Evolutionary conservation across 92 coral and sea anemone species (phyloP), one percentile per base, ranked within the genome.

Genomic region (Porites lobata): DNA sequence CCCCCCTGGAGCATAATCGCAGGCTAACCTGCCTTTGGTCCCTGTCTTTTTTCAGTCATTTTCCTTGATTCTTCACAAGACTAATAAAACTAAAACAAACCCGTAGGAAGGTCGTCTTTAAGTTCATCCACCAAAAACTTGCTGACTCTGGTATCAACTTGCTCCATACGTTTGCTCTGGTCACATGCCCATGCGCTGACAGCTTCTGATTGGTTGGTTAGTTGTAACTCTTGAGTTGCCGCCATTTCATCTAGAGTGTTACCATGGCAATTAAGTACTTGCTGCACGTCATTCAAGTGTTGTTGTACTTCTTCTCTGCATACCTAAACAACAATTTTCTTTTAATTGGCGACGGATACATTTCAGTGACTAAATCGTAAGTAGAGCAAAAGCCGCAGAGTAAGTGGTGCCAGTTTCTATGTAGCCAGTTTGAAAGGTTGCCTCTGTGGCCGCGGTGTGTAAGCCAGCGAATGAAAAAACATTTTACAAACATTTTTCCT

Each of bases 41-140:
- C 47, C 47, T 38, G 47, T 4, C 47, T 3, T 38, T 38, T 38
- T 38, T 38, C 7, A 38, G 5, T 38, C 47, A 38, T 38, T 38
- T 38, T 38, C 47, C 47, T 38, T 38, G 47, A 38, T 38, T 38
- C 47, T 29, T 29, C 32, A 29, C 2, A 29, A 29, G 4, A 3
- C 32, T 29, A 29, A 29, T 38, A 38, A 38, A 13, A 71, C 15
- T 19, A n/a, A 83, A 11, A 61, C 92, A 84, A 85, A 96, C 99
- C 99, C 73, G 99, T 91, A 1, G 99, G 94, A 10, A 87, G 64
- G 80, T 94, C 99, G n/a, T 93, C 93, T 68, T 75, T 89, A 59
- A 96, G 74, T 50, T 85, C 94, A 22, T 84, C 85, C 65, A 79
- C 80, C 20, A 96, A 73, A 82, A 95, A 93, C 61, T 65, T 72